Evolutionary conservation across 2,888 invertebrate genomes (phyloP).

Genomic region (Endomychus coccineus): DNA sequence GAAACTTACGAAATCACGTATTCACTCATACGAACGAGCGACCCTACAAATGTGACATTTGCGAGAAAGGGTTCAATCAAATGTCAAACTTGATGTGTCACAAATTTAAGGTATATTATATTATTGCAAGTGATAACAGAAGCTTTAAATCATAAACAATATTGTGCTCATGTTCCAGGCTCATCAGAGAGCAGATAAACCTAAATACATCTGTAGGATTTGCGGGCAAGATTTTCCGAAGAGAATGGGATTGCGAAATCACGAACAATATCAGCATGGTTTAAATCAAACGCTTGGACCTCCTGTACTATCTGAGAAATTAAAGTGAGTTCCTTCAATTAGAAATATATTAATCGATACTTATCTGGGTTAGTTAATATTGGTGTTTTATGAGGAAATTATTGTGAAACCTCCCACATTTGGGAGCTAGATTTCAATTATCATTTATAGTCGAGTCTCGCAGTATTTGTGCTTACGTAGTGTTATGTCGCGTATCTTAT

Average conservation of each 20-base stretch:
- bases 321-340: slow-evolving; percentile 17
- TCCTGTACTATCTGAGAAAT: slow-evolving; percentile 16
- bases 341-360: too few relatives aligned
- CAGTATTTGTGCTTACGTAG: too few relatives aligned
- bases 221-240: slow-evolving; percentile 51
- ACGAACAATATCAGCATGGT: slow-evolving; percentile 52
- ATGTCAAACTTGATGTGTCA: slow-evolving; percentile 75
- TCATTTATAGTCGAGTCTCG: too few relatives aligned
- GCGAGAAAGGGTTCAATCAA: slow-evolving; percentile 71
- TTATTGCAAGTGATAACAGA: slow-evolving; percentile 2
- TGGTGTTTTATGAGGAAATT: too few relatives aligned
- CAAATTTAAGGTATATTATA: slow-evolving; percentile 56
- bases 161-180: slow-evolving; percentile 35
- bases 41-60: slow-evolving; percentile 68
- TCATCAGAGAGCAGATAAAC: slow-evolving; percentile 49
- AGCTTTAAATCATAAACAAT: too few relatives aligned
- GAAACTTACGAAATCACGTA: slow-evolving; percentile 67
- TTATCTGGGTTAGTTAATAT: too few relatives aligned
- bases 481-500: too few relatives aligned
- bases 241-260: slow-evolving; percentile 48
- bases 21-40: slow-evolving; percentile 73
- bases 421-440: too few relatives aligned
- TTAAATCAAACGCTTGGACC: slow-evolving; percentile 28
- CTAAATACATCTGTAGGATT: slow-evolving; percentile 48
- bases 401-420: too few relatives aligned